Evolutionary conservation across 2,888 invertebrate species (phyloP).

Genomic region (Pilophorus perplexus): DNA sequence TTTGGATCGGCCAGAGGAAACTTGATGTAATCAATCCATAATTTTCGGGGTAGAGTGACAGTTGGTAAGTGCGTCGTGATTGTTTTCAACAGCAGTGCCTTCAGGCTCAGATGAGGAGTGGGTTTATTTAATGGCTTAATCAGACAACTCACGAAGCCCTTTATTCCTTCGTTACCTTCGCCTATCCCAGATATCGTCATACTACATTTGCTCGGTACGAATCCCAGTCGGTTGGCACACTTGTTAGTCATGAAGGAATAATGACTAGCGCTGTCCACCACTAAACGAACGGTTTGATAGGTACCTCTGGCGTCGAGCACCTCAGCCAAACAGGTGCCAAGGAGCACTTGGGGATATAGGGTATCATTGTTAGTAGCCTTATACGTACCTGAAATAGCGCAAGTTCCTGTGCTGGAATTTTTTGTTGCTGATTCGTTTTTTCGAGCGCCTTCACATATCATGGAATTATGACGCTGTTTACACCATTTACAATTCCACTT

Average conservation of each 20-base stretch:
- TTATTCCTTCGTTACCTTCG: not conserved
- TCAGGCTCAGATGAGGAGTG: not conserved
- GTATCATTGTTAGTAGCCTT: not conserved
- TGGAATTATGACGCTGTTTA: too few species aligned
- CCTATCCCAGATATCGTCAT: too few species aligned
- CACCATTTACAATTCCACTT: slow-evolving; percentile 1
- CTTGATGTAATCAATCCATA: not conserved
- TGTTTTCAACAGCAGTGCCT: not conserved
- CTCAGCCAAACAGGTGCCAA: slow-evolving; percentile 21
- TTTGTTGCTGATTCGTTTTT: not conserved
- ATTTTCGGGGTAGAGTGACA: not conserved
- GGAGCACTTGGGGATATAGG: not conserved
- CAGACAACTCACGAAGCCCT: not conserved
- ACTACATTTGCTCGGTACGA: not conserved
- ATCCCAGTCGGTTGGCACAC: slow-evolving; percentile 20
- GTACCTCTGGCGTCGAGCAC: slow-evolving; percentile 28
- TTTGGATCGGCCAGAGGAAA: slow-evolving; percentile 12
- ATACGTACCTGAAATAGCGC: not conserved
- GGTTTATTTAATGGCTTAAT: not conserved
- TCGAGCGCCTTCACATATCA: not conserved
- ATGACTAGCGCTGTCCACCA: slow-evolving; percentile 29
- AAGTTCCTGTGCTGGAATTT: not conserved
- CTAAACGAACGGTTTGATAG: slow-evolving; percentile 12
- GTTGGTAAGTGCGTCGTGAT: slow-evolving; percentile 14
- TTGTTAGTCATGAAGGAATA: slow-evolving; percentile 30